phyloP scores from a whole-genome alignment of 2,888 invertebrate species.

The Hydrotaea cyrtoneurina region DNA sequence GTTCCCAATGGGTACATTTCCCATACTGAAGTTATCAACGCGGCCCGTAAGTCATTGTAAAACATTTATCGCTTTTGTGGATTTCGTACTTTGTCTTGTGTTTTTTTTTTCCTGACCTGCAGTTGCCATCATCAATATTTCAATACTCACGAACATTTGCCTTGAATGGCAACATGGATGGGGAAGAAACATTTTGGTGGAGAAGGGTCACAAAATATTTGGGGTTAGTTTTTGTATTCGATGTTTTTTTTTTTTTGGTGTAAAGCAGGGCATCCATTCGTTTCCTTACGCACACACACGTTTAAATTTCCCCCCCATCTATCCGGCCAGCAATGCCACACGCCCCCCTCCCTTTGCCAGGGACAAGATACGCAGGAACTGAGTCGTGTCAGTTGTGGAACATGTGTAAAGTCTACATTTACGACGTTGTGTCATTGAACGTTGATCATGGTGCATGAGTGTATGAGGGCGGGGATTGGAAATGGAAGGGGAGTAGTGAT shows the following conservation, averaged over 20 bases:
- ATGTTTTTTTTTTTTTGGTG: not conserved
- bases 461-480: no score
- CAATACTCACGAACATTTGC: not conserved
- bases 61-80: conserved; percentile 47
- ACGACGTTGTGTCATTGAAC: no score
- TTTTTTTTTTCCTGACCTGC: no score
- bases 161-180: not conserved
- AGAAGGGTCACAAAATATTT: not conserved
- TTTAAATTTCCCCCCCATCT: no score
- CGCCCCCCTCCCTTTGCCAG: no score
- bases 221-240: not conserved
- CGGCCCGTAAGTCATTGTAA: conserved; percentile 46
- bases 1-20: not conserved
- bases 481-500: no score
- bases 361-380: not conserved
- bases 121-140: not conserved
- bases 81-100: not conserved
- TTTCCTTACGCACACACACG: not conserved
- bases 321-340: not conserved
- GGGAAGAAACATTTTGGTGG: not conserved
- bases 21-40: conserved; percentile 45
- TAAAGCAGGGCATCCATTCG: not conserved
- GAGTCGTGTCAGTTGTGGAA: not conserved
- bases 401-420: conserved; percentile 32
- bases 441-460: no score